A percentile compares a stretch with the other conserved stretches of the same genome.
Conservation (phyloP, 2,888 invertebrate genomes). For the Argyresthia goedartella region DNA sequence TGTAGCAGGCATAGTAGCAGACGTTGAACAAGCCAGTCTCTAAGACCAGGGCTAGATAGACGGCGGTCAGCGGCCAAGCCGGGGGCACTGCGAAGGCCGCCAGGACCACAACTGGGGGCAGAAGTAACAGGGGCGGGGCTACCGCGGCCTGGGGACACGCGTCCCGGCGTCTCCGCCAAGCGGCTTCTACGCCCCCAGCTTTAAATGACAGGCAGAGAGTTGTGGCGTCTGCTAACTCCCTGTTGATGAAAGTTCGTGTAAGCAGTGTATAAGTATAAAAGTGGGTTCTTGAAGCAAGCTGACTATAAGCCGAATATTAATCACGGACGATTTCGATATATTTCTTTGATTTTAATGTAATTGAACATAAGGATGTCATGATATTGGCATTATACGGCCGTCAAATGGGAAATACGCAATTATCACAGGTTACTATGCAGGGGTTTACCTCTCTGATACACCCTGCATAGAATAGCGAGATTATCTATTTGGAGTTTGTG, state of each 20-base stretch:
- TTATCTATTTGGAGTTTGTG: no score
- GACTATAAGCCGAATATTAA: no score
- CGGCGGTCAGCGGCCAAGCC: conserved; percentile 38
- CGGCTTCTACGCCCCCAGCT: conserved; percentile 36
- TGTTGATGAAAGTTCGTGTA: conserved; percentile 15
- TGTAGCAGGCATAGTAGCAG: conserved; percentile 39
- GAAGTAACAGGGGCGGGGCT: conserved; percentile 50
- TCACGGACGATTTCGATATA: no score
- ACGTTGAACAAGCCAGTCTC: conserved; percentile 47
- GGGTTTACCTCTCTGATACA: no score
- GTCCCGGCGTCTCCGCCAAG: conserved; percentile 39
- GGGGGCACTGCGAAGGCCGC: conserved; percentile 45
- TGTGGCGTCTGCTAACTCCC: conserved; percentile 55
- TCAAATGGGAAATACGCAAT: no score
- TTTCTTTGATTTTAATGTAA: no score
- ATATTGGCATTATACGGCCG: no score
- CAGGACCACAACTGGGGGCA: conserved; percentile 49
- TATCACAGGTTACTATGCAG: no score
- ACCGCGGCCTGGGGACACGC: conserved; percentile 44
- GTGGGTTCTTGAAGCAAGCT: no score
- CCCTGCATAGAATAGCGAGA: no score
- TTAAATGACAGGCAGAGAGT: conserved; percentile 53
- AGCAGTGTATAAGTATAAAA: no score
- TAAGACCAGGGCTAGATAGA: conserved; percentile 42
- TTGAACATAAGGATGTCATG: no score